These are phyloP conservation scores for Opisthocomus hoazin DNA, from an alignment of 2,113 vertebrate species.

Conservation along the genomic window DNA sequence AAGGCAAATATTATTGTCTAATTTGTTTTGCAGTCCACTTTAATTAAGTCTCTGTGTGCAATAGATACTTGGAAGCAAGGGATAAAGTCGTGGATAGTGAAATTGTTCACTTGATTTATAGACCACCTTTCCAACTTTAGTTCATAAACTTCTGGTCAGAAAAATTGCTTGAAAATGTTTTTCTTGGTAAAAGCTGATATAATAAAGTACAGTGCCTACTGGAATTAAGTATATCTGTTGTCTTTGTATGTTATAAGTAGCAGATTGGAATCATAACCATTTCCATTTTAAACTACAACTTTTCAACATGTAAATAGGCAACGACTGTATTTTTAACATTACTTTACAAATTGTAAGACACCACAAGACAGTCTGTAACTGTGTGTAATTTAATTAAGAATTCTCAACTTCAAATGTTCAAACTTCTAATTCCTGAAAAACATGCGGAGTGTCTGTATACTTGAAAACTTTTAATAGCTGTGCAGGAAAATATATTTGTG, in stretches of 20 bases:
- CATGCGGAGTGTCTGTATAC: not conserved
- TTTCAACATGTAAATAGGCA: not conserved
- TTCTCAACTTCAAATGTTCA: not conserved
- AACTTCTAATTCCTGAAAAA: not conserved
- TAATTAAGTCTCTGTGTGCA: not conserved
- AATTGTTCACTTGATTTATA: conserved; percentile 25
- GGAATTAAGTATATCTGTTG: not conserved
- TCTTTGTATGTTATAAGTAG: not conserved
- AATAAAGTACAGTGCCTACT: not conserved
- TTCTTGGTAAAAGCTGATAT: not conserved
- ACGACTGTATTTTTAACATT: not conserved
- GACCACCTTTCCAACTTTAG: not conserved
- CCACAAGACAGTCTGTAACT: not conserved
- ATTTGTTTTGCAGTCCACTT: not conserved
- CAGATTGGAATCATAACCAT: not conserved
- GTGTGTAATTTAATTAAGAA: not conserved
- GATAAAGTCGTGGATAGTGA: not conserved
- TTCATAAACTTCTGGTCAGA: not conserved
- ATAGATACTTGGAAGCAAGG: not conserved
- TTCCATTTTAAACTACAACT: conserved; percentile 6
- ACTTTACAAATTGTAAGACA: not conserved
- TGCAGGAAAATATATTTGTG: not conserved
- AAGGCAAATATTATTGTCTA: not conserved
- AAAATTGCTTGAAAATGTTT: not conserved
- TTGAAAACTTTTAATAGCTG: not conserved